Base-by-base conservation (phyloP, 2,113 vertebrate species). In the Ahaetulla prasina region DNA sequence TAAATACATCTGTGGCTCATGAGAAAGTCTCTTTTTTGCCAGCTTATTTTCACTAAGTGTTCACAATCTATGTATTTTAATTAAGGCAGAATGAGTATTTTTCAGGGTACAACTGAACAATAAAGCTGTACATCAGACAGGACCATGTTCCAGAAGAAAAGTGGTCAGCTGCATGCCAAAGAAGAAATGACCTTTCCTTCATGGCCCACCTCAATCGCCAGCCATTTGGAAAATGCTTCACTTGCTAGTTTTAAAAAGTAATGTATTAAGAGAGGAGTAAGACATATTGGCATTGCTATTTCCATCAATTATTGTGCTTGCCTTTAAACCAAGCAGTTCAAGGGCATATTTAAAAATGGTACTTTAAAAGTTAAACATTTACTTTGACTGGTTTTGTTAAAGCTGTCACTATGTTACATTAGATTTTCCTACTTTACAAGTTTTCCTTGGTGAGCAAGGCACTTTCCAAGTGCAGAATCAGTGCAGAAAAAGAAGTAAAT, bases 361-460 rank as follows among this genome's bases (percentile, higher is more conserved):
- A 90, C 88, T 92, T 92, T 50, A 50, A 90, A 89, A 90, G 92
- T 92, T 90, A 92, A 92, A 92, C 88, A 92, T 92, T 92, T 90
- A 92, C 92, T n/a, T 23, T 35, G 54, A 27, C n/a, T 86, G 3
- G 8, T n/a, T 92, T 84, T 85, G 53, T 92, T 49, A 85, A 92
- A 86, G 11, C 23, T 47, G 18, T 85, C 54, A 45, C 50, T 53
- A 52, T 39, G 23, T 57, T 43, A 80, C 74, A 53, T 74, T 92
- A 12, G 18, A 43, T 53, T n/a, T 87, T n/a, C 43, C 30, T 8
- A 25, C 53, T n/a, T 12, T 74, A 12, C 53, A 91, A 39, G 53
- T 57, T 91, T 57, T 45, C 60, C 68, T n/a, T 18, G 30, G 53
- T 60, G 55, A 85, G 52, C 30, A 85, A 60, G 27, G 30, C 47